Base-by-base conservation (phyloP, 2,797 vertebrate genomes). In the Sternotherus odoratus region DNA sequence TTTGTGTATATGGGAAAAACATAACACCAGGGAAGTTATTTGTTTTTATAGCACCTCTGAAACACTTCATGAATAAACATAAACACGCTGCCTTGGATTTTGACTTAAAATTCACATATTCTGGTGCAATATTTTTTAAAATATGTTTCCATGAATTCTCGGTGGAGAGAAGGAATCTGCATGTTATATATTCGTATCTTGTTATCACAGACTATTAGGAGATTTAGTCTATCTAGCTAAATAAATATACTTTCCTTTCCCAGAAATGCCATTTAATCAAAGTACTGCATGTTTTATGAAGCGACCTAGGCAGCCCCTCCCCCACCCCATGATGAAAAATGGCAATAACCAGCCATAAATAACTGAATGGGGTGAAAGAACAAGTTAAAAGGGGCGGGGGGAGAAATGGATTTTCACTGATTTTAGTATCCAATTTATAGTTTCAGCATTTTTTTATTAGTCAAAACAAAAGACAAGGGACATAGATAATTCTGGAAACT, bases 21-120 rank as follows among this genome's bases (percentile, higher is more conserved):
- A 79, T 33, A 83, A 82, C 88, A 83, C 85, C 85, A 87, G 79
- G 39, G 53, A 92, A 90, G 81, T 94, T 90, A 87, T 92, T 87
- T 80, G 46, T 83, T 74, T 86, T 92, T 54, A 23, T 5, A 75
- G 85, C 49, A 5, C 8, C 26, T 36, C 91, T 87, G 89, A 63
- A 91, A 79, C 46, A 81, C 80, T 89, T 89, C 46, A 60, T 79
- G 87, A 86, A 85, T 92, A 89, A 93, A 92, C 75, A 90, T 36
- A 75, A 90, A 19, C 28, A 87, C 66, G 85, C 83, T 83, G 83
- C 60, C 48, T 28, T 43, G 49, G 53, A 93, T 79, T 12, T 77
- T 54, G 81, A 50, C 75, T 87, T 69, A 89, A 48, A 10, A 56
- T 43, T 57, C 91, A 83, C 91, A 87, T 60, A 90, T 87, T 86